These are phyloP conservation scores for Clinocottus analis DNA, from an alignment of 2,113 vertebrate genomes.

Conservation along the genomic window DNA sequence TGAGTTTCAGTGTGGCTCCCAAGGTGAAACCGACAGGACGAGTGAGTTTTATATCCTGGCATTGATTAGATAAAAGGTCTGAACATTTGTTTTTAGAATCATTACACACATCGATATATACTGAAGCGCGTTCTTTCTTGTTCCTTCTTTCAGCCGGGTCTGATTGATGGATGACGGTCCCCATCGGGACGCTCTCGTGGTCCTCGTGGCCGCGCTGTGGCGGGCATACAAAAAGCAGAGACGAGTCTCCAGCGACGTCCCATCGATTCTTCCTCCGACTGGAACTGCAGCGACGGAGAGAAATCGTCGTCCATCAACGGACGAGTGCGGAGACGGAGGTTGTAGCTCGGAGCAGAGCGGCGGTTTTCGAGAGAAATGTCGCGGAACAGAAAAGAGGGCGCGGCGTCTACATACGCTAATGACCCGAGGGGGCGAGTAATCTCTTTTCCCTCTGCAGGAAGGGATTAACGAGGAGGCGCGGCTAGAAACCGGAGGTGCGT, in stretches of 20 bases:
- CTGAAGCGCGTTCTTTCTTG: constrained; percentile 1
- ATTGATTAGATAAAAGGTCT: constrained; percentile 55
- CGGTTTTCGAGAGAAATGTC: neutral
- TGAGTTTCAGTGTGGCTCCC: neutral
- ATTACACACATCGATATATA: constrained; percentile 29
- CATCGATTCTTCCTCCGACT: constrained; percentile 46
- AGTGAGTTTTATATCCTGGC: constrained; percentile 23
- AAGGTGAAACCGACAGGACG: constrained; percentile 27
- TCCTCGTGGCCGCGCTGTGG: neutral
- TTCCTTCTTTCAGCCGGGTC: constrained; percentile 13
- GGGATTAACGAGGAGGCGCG: constrained; percentile 21
- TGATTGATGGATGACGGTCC: constrained; percentile 54
- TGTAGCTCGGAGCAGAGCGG: neutral
- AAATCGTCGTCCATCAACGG: constrained; percentile 49
- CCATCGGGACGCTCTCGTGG: constrained; percentile 20
- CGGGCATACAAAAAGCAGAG: neutral
- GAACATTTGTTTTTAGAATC: constrained; percentile 58
- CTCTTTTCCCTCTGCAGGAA: constrained; percentile 16
- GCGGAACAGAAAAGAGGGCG: neutral
- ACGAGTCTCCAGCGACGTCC: constrained; percentile 5
- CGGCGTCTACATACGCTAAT: constrained; percentile 28
- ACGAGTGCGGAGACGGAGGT: neutral
- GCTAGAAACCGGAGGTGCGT: constrained; percentile 30
- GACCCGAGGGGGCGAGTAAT: constrained; percentile 25
- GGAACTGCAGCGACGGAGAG: constrained; percentile 4